Conservation (phyloP, 2,888 invertebrate species). For the Subacronicta megacephala region DNA sequence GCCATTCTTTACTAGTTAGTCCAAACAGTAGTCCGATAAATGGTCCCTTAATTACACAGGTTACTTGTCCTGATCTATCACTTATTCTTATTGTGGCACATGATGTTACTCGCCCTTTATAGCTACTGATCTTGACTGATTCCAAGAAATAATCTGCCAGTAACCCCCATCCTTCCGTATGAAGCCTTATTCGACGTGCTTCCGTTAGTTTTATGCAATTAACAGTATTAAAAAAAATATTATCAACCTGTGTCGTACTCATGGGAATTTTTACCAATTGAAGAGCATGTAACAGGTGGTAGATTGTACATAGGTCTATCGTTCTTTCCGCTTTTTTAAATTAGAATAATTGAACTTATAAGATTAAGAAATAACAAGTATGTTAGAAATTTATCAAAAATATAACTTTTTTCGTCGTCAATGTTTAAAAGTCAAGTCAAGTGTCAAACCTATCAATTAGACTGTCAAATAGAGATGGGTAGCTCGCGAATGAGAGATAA, state of each 20-base stretch:
- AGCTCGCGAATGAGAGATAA: too few relatives aligned
- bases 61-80: slow-evolving; percentile 78
- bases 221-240: slow-evolving; percentile 64
- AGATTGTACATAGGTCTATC: too few relatives aligned
- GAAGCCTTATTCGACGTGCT: slow-evolving; percentile 67
- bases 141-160: slow-evolving; percentile 81
- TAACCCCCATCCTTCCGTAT: slow-evolving; percentile 76
- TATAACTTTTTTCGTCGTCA: too few relatives aligned
- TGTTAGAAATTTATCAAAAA: too few relatives aligned
- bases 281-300: not conserved
- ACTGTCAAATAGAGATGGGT: too few relatives aligned
- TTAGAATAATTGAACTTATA: too few relatives aligned
- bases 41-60: slow-evolving; percentile 76
- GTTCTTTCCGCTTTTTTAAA: too few relatives aligned
- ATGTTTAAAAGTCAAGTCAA: too few relatives aligned
- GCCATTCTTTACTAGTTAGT: slow-evolving; percentile 75
- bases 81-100: slow-evolving; percentile 79
- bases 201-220: slow-evolving; percentile 77
- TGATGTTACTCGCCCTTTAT: slow-evolving; percentile 59
- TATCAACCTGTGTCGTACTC: slow-evolving; percentile 51
- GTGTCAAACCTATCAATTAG: too few relatives aligned
- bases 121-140: slow-evolving; percentile 80
- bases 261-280: slow-evolving; percentile 37
- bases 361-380: too few relatives aligned
- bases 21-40: slow-evolving; percentile 77